These are phyloP conservation scores for Labeo catla DNA, from an alignment of 2,113 vertebrate genomes.

Conservation along the genomic window DNA sequence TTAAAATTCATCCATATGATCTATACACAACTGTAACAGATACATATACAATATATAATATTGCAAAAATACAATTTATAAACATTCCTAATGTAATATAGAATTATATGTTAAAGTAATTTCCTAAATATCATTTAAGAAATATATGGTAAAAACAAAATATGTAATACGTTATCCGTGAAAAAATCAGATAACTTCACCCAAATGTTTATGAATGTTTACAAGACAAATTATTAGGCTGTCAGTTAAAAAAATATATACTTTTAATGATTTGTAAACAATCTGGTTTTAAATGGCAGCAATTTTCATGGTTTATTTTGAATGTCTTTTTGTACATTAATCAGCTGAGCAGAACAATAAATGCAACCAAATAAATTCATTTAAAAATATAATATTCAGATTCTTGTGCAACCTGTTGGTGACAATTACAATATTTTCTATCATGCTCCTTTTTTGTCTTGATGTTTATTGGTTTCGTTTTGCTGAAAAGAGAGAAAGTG, in stretches of 20 bases:
- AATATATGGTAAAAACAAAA: neutral
- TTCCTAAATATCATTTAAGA: neutral
- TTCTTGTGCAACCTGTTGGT: neutral
- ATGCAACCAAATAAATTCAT: neutral
- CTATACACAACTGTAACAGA: neutral
- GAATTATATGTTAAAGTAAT: neutral
- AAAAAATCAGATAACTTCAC: neutral
- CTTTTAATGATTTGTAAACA: neutral
- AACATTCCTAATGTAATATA: neutral
- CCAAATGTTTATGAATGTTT: neutral
- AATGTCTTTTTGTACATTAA: neutral
- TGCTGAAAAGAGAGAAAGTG: slow-evolving; percentile 15
- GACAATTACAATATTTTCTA: neutral
- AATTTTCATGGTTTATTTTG: neutral
- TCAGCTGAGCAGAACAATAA: neutral
- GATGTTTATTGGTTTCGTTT: neutral
- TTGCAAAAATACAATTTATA: neutral
- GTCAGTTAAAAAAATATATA: neutral
- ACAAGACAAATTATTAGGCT: neutral
- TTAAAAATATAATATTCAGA: neutral
- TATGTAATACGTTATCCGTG: neutral
- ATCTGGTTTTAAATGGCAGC: neutral
- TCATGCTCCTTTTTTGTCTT: neutral
- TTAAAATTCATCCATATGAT: neutral
- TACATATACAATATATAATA: neutral